Conservation (phyloP, 2,113 vertebrate genomes). For the Ammodramus savannarum region DNA sequence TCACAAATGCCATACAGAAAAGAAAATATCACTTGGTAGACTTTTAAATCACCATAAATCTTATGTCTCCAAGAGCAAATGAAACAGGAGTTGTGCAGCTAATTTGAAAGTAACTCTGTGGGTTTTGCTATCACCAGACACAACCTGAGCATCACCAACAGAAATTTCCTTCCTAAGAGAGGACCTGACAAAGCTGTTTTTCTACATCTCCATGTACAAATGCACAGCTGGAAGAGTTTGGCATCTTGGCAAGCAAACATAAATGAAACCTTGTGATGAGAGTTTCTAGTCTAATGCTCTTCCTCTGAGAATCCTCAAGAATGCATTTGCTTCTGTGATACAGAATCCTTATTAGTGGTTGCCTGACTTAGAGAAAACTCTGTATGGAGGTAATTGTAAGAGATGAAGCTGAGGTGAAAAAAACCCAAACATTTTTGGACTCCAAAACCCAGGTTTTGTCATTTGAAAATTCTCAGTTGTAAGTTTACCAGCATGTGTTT, state of each 20-base stretch:
- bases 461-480: conserved; percentile 66
- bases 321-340: neutral
- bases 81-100: neutral
- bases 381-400: neutral
- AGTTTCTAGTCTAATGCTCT: neutral
- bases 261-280: neutral
- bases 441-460: neutral
- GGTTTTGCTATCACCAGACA: neutral
- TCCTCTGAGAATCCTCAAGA: conserved; percentile 8
- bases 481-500: conserved; percentile 76
- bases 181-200: neutral
- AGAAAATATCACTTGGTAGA: neutral
- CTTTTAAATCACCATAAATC: neutral
- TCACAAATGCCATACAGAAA: neutral
- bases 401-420: neutral
- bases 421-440: neutral
- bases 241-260: neutral
- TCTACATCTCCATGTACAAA: neutral
- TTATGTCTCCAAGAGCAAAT: neutral
- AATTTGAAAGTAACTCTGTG: neutral
- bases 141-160: neutral
- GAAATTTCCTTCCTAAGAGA: neutral
- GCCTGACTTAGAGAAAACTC: neutral
- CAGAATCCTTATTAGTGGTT: neutral
- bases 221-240: neutral